A percentile compares a stretch with the other conserved stretches of the same genome.
These are phyloP conservation scores for Pomacea maculata DNA, from an alignment of 1,140 invertebrate genomes.

Conservation along the genomic window DNA sequence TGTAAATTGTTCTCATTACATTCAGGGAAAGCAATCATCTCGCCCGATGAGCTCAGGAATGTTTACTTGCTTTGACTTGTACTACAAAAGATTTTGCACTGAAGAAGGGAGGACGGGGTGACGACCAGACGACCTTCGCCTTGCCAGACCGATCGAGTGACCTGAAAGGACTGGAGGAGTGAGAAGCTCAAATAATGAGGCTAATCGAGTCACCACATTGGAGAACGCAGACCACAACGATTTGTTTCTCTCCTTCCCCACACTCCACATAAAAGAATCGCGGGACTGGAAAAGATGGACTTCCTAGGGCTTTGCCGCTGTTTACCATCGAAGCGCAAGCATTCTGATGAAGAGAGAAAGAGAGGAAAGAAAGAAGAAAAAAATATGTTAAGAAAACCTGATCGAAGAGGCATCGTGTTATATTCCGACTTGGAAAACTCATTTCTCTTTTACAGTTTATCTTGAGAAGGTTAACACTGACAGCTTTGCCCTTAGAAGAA, in stretches of 20 bases:
- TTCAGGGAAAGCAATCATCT: too few species aligned
- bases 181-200: neutral
- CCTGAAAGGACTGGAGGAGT: neutral
- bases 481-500: neutral
- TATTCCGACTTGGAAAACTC: neutral
- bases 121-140: too few species aligned
- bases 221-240: neutral
- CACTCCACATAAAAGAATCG: neutral
- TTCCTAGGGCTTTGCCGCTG: neutral
- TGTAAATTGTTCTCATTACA: too few species aligned
- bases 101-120: too few species aligned
- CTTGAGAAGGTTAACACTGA: neutral
- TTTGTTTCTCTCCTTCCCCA: neutral
- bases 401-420: neutral
- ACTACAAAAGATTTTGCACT: too few species aligned
- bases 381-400: neutral
- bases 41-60: too few species aligned
- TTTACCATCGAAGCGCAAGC: neutral
- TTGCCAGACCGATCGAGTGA: neutral
- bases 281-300: neutral
- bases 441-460: neutral
- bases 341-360: neutral
- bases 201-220: neutral
- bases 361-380: constrained; percentile 1
- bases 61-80: too few species aligned